phyloP scores from a whole-genome alignment of 2,888 invertebrate genomes.

The Heliconius cydno region DNA sequence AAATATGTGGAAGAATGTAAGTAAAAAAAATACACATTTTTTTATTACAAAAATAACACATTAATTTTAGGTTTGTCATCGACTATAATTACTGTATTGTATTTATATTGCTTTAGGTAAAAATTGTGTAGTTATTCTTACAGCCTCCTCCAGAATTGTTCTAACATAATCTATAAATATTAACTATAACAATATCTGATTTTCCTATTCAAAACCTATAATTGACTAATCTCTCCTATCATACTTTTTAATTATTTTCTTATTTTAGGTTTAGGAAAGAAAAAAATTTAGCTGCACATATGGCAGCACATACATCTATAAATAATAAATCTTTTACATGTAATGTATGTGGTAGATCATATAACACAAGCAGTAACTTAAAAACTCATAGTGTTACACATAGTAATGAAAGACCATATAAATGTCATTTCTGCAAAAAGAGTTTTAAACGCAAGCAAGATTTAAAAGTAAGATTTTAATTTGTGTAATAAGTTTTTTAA shows the following conservation, averaged over 20 bases:
- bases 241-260: not conserved
- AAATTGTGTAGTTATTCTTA: no score
- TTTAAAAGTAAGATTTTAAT: constrained; percentile 80
- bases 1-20: constrained; percentile 87
- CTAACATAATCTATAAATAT: no score
- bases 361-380: constrained; percentile 86
- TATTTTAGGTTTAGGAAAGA: constrained; percentile 76
- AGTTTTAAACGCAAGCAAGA: constrained; percentile 89
- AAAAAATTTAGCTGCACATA: constrained; percentile 85
- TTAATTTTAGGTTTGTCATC: no score
- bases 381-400: constrained; percentile 88
- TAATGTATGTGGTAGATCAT: constrained; percentile 87
- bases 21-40: constrained; percentile 53
- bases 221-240: no score
- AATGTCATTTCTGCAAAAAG: constrained; percentile 87
- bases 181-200: no score
- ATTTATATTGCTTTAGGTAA: no score
- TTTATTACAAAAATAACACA: no score
- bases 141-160: no score
- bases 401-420: constrained; percentile 86
- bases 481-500: not conserved
- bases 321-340: constrained; percentile 70
- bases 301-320: constrained; percentile 67
- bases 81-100: no score
- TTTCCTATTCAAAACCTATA: no score